Conservation (phyloP, 2,113 vertebrate species). For the Steatornis caripensis region DNA sequence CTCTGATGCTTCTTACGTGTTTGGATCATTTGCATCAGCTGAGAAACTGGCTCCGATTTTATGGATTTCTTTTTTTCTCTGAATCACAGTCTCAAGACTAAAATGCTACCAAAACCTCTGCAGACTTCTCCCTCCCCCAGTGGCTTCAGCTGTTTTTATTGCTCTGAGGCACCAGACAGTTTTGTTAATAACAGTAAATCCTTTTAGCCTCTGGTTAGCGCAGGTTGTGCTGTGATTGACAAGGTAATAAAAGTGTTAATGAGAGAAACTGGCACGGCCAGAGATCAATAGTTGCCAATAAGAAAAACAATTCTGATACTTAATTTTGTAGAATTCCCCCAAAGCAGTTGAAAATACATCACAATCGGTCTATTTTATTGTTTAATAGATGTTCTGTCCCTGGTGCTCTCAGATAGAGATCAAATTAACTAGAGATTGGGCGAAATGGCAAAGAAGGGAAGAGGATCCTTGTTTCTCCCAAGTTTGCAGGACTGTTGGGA, state of each 20-base stretch:
- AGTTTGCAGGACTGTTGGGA: background rate
- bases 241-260: slow-evolving; percentile 82
- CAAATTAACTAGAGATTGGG: slow-evolving; percentile 35
- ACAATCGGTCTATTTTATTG: slow-evolving; percentile 59
- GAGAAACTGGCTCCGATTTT: slow-evolving; percentile 5
- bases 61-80: background rate
- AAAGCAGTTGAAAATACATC: slow-evolving; percentile 65
- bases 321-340: slow-evolving; percentile 69
- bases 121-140: slow-evolving; percentile 30
- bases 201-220: slow-evolving; percentile 67
- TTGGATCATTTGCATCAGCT: background rate
- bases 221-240: slow-evolving; percentile 74
- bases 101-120: slow-evolving; percentile 56
- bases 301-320: slow-evolving; percentile 76
- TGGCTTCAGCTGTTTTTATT: slow-evolving; percentile 62
- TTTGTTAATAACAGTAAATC: slow-evolving; percentile 78
- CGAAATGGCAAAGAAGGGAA: background rate
- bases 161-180: slow-evolving; percentile 68
- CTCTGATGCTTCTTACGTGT: background rate
- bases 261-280: slow-evolving; percentile 69
- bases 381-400: slow-evolving; percentile 58
- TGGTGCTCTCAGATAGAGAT: slow-evolving; percentile 33
- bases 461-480: background rate
- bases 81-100: slow-evolving; percentile 49
- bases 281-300: slow-evolving; percentile 77